Evolutionary conservation across 1,140 invertebrate species (phyloP), one percentile per base, ranked within the genome.

Genomic region (Aphis gossypii): DNA sequence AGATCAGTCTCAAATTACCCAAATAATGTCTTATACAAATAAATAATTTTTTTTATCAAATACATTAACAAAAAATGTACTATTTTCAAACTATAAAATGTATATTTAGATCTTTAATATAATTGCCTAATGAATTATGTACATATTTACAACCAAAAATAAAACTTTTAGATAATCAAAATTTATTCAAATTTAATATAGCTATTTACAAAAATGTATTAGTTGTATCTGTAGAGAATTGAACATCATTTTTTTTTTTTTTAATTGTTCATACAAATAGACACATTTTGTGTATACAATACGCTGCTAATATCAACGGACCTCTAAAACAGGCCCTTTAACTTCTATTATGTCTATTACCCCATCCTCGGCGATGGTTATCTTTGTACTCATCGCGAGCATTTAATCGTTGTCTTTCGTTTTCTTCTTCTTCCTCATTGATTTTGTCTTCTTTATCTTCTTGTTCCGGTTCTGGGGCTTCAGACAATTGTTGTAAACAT

Each of bases 381-480:
- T 99, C 98, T 95, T 98, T 99, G 95, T 97, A 99, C 94, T 99
- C 98, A 95, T 99, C 99, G 96, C 97, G 97, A 93, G 96, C 96
- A 90, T 98, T 96, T 94, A 96, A 95, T 94, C 96, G 96, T 9
- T 95, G 96, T 96, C 99, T 97, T 95, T 99, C 98, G n/a, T 95
- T 95, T 94, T 98, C 97, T 90, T 96, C 95, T 94, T 96, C 95
- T 35, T 95, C 95, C 94, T 98, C 97, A 94, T 97, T 96, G 93
- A 96, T 95, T 60, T 95, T 95, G 48, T 96, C 95, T 94, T 96
- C 96, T 94, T 95, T 95, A 92, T 97, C 96, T 94, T 96, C 95
- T 76, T 96, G 95, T 68, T 95, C 95, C 51, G 95, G 94, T 38
- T 95, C 95, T 82, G 95, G 94, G 82, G 95, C 94, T 38, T 94